Percentiles rank a stretch among this genome's conserved stretches.
phyloP scores from a whole-genome alignment of 2,797 vertebrate genomes.

The Glossophaga mutica region DNA sequence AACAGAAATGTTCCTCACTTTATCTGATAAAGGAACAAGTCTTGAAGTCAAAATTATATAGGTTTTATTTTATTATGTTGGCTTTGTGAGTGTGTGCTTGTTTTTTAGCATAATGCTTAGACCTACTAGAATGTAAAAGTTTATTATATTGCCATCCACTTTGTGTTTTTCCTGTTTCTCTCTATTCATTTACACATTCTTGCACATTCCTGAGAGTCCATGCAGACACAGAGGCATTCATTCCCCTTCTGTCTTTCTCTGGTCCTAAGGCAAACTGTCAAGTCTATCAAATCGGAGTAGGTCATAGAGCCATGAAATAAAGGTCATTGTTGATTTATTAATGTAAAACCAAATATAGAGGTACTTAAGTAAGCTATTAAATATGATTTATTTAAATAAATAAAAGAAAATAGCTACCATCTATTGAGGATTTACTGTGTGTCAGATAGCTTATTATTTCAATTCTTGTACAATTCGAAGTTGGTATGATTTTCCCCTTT shows the following conservation, averaged over 20 bases:
- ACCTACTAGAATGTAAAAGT: not conserved
- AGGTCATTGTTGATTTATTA: not conserved
- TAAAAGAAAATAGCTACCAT: not conserved
- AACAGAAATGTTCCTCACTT: conserved; percentile 1
- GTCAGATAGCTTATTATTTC: not conserved
- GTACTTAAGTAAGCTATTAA: not conserved
- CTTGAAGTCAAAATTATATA: not conserved
- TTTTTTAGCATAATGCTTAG: not conserved
- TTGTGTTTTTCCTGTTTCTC: not conserved
- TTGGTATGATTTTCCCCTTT: conserved; percentile 15
- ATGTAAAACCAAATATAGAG: conserved; percentile 1
- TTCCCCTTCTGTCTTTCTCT: not conserved
- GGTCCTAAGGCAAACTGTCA: not conserved
- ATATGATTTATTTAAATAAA: conserved; percentile 26
- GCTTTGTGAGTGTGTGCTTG: not conserved
- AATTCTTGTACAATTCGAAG: not conserved
- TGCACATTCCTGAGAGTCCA: not conserved
- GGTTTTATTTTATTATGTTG: not conserved
- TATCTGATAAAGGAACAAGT: not conserved
- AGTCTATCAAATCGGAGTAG: not conserved
- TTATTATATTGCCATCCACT: not conserved
- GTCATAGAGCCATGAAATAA: not conserved
- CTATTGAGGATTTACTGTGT: not conserved
- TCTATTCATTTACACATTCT: not conserved
- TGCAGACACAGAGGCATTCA: conserved; percentile 1